Evolutionary conservation across 1,140 invertebrate genomes (phyloP), one percentile per base, ranked within the genome.

Genomic region (Eupristina koningsbergeri): DNA sequence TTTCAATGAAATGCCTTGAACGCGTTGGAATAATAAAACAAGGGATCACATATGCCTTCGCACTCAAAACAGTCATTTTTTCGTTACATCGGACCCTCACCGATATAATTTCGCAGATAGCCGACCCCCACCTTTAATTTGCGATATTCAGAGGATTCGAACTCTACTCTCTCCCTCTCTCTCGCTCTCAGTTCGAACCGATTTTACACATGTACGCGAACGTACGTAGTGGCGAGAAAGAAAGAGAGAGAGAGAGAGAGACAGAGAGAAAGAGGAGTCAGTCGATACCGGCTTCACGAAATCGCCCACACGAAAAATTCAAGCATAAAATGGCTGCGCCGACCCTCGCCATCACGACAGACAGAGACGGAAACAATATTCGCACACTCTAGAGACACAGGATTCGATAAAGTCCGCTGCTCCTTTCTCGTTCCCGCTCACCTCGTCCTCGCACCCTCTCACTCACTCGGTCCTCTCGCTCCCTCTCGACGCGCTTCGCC

Each of bases 251-350:
- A 69, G 9, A 69, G 29, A 53, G 39, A 19, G n/a, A 47, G 67
- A 71, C 17, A 19, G 31, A 50, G 31, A n/a, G 34, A 34, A 39
- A 34, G 71, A 73, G 34, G 71, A 74, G 71, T 39, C n/a, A 82
- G 80, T 82, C 80, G 73, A 75, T 76, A 82, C 73, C 73, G 50
- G 50, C 80, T 81, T 67, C 50, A 73, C 80, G 73, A 81, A 81
- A 81, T 75, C 71, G 80, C 71, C 50, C 69, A 41, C 69, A 74
- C 80, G 29, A 61, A 82, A 82, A 82, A 64, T 64, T 76, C 80
- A 82, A 76, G 80, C 80, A 76, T 82, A 82, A 82, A 82, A 82
- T 82, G 80, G 80, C 80, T 75, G 80, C 61, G 74, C 50, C 2
- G 41, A 50, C 6, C 29, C 50, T 76, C 45, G 50, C 74, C 31